Evolutionary conservation across 1,140 invertebrate species (phyloP), one percentile per base, ranked within the genome.

Genomic region (Glossosoma conforme): DNA sequence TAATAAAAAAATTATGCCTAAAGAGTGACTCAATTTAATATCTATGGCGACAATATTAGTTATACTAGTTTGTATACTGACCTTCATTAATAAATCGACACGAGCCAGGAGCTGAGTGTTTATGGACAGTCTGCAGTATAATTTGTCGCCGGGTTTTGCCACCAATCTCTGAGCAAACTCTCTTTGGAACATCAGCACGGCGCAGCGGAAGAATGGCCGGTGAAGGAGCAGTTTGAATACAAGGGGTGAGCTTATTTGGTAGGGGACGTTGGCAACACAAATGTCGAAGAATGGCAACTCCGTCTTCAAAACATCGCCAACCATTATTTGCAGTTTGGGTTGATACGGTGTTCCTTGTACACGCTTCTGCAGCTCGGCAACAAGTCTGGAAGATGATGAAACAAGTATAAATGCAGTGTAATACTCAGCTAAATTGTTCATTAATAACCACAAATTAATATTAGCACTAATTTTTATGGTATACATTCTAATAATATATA

Each of bases 191-290:
- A 99, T 99, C 2, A 99, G 74, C 2, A 99, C 82, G 14, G 97
- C 97, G 80, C 93, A 98, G 60, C 96, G 84, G 64, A 86, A 91
- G 57, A 84, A 79, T 35, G 83, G 83, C 11, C 88, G 80, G 66
- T 99, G 96, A n/a, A 97, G 73, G 10, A 99, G 75, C 33, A 99
- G 70, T 74, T 98, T 98, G 63, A 98, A 99, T 1, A 99, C 88
- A 62, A 99, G 81, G 1, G 97, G 96, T 1, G 97, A 99, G 58
- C 96, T 98, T 60, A 99, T 99, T 79, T 97, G 93, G 70, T 99
- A 99, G 1, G 97, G 97, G 18, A 99, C 82, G 77, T 99, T 99
- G n/a, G 97, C 95, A 17, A 99, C 91, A 75, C 97, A 99, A n/a
- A 98, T 80, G 74, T 99, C 93, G 69, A 99, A 99, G 65, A 92